Evolutionary conservation across 2,888 invertebrate genomes (phyloP).

Genomic region (Himalopsyche kuldschensis): DNA sequence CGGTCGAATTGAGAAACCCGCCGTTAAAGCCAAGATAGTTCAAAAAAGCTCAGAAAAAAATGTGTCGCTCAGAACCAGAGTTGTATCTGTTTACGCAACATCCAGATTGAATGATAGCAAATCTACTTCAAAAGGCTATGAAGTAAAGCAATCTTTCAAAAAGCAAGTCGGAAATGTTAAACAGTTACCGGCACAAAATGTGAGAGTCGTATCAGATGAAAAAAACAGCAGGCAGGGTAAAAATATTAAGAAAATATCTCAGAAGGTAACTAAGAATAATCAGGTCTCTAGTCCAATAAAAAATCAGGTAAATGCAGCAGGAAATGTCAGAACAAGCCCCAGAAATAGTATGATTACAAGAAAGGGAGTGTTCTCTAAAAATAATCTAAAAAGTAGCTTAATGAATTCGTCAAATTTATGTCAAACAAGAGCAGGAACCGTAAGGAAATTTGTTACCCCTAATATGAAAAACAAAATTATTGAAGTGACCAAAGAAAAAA

Average conservation of each 20-base stretch:
- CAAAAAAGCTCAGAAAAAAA: background rate
- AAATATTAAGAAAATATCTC: background rate
- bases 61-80: constrained; percentile 40
- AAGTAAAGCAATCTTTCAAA: constrained; percentile 27
- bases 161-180: background rate
- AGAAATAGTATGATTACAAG: background rate
- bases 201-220: too few relatives aligned
- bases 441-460: constrained; percentile 25
- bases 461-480: background rate
- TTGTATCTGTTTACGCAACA: constrained; percentile 40
- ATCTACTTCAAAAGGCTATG: constrained; percentile 28
- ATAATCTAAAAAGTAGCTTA: background rate
- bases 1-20: background rate
- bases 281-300: too few relatives aligned
- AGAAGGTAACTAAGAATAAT: too few relatives aligned
- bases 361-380: background rate
- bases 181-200: too few relatives aligned
- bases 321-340: background rate
- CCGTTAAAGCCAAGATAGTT: background rate
- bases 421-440: constrained; percentile 30
- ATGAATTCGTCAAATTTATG: constrained; percentile 22
- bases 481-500: background rate
- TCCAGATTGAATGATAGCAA: constrained; percentile 39
- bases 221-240: too few relatives aligned
- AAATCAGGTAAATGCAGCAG: too few relatives aligned